Conservation (phyloP, 2,113 vertebrate species). For the Paracanthobrama guichenoti region DNA sequence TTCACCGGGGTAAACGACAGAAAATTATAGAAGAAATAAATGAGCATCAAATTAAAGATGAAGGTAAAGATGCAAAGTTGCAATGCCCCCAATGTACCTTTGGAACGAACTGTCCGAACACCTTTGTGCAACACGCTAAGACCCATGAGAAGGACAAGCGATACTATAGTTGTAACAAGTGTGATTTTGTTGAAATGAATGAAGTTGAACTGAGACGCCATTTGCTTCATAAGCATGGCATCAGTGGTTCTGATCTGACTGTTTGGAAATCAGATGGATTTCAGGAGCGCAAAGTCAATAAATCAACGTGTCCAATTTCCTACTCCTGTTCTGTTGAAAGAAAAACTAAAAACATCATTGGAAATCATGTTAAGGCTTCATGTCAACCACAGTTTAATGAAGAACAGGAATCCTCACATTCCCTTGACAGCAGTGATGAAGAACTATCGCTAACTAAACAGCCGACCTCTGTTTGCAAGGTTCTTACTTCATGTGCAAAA, state of each 20-base stretch:
- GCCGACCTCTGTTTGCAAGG: constrained; percentile 1
- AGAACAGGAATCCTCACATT: constrained; percentile 31
- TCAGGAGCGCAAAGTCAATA: constrained; percentile 28
- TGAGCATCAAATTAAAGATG: constrained; percentile 82
- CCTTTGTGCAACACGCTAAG: constrained; percentile 87
- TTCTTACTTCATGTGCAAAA: constrained; percentile 23
- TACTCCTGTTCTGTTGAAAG: constrained; percentile 79
- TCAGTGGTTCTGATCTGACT: constrained; percentile 58
- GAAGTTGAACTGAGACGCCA: constrained; percentile 85
- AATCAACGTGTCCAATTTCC: not conserved
- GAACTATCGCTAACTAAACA: not conserved
- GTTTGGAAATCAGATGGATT: constrained; percentile 39
- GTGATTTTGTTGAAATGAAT: constrained; percentile 86
- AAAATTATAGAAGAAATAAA: constrained; percentile 86
- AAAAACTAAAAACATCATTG: constrained; percentile 77
- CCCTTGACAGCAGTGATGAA: constrained; percentile 8
- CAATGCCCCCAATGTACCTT: constrained; percentile 83
- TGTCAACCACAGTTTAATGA: constrained; percentile 61
- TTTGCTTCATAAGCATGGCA: constrained; percentile 68
- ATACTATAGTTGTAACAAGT: constrained; percentile 88
- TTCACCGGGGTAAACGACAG: constrained; percentile 86
- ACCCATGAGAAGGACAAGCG: constrained; percentile 89
- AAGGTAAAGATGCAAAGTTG: constrained; percentile 79
- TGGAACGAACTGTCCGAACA: constrained; percentile 88
- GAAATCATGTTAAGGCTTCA: constrained; percentile 79